Conservation (phyloP, 2,888 invertebrate species). For the Sinotaia quadrata region DNA sequence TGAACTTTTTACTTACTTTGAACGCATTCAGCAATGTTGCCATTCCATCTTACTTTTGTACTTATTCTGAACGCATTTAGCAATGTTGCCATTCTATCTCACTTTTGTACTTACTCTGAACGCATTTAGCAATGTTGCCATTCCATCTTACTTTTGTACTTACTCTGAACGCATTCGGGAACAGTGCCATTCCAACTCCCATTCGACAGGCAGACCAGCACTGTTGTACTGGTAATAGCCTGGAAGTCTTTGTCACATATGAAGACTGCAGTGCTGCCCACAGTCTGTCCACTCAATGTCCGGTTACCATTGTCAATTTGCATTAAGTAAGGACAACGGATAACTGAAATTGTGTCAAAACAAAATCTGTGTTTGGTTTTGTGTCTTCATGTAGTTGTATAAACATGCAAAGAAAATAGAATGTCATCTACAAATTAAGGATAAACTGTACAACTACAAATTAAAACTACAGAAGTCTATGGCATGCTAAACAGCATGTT, state of each 20-base stretch:
- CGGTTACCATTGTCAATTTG: conserved; percentile 51
- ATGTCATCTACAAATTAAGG: too few species aligned
- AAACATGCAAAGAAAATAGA: too few species aligned
- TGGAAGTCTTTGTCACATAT: conserved; percentile 46
- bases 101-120: conserved; percentile 37
- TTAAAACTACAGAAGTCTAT: too few species aligned
- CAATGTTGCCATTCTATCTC: too few species aligned
- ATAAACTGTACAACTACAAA: too few species aligned
- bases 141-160: conserved; percentile 50
- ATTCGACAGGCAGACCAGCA: conserved; percentile 43
- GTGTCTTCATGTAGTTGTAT: too few species aligned
- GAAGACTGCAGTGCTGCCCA: conserved; percentile 45
- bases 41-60: too few species aligned
- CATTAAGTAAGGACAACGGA: conserved; percentile 53
- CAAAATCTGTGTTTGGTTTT: not conserved
- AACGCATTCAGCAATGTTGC: too few species aligned
- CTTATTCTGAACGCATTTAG: too few species aligned
- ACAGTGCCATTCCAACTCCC: conserved; percentile 49
- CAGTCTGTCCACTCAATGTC: conserved; percentile 42
- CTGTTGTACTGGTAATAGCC: conserved; percentile 29
- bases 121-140: conserved; percentile 45
- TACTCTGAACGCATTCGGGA: conserved; percentile 47
- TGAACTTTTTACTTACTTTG: too few species aligned
- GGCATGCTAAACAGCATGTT: too few species aligned
- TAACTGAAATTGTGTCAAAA: conserved; percentile 47